Evolutionary conservation across 2,113 vertebrate genomes (phyloP).

Genomic region (Euleptes europaea): DNA sequence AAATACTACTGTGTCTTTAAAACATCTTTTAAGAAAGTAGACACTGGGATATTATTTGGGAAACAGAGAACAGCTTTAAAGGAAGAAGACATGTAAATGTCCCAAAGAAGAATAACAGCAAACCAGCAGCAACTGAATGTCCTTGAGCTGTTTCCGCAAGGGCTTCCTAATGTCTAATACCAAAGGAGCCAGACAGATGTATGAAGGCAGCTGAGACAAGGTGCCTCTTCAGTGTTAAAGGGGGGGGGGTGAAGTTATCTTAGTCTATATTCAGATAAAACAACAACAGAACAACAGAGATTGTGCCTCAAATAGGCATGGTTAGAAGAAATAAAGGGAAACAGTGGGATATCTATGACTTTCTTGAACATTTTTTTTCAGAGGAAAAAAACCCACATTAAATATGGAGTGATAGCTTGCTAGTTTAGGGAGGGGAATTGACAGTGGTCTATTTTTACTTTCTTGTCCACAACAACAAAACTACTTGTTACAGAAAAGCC

Average conservation of each 20-base stretch:
- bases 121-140: conserved; percentile 39
- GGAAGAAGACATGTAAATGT: conserved; percentile 48
- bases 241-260: conserved; percentile 49
- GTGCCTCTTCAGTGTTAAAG: conserved; percentile 53
- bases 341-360: conserved; percentile 29
- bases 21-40: background rate
- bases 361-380: conserved; percentile 20
- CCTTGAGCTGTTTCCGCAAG: conserved; percentile 61
- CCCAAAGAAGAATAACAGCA: conserved; percentile 37
- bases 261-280: conserved; percentile 38
- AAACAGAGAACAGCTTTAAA: conserved; percentile 11
- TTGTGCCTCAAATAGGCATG: conserved; percentile 41
- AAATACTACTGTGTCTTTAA: conserved; percentile 32
- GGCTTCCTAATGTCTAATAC: conserved; percentile 55
- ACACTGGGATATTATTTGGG: conserved; percentile 34
- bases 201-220: conserved; percentile 51
- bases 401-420: conserved; percentile 24
- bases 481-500: background rate
- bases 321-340: conserved; percentile 53
- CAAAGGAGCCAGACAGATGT: conserved; percentile 47
- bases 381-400: conserved; percentile 33
- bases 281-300: conserved; percentile 36
- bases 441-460: background rate
- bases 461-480: conserved; percentile 22
- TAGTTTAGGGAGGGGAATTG: conserved; percentile 29